Base-by-base conservation (phyloP, 2,797 vertebrate genomes). In the Lates japonicus region DNA sequence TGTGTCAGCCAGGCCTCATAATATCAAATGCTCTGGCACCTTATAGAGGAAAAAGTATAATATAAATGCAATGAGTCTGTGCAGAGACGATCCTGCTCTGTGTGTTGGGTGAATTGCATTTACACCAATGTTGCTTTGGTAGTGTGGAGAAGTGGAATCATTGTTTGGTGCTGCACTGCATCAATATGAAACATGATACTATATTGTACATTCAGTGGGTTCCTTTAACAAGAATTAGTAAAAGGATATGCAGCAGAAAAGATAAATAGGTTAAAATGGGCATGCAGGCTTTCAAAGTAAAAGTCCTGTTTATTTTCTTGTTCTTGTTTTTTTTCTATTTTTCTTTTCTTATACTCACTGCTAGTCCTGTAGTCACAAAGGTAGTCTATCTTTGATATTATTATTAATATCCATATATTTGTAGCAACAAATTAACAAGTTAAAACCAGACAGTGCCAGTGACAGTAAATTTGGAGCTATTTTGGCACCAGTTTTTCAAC, bases 11-110 rank as follows among this genome's bases (percentile, higher is more conserved):
- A 58, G 44, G 82, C 67, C 74, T 70, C 71, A 78, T 84, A 76
- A 82, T 79, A 85, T 88, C 73, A 85, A 86, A 74, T 69, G 70
- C 83, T 80, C 55, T 80, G 80, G 85, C 82, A 89, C 82, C 65
- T 64, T 64, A 72, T 1, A 72, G 82, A 61, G 63, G 54, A 67
- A 78, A 66, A 60, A 74, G 64, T 54, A 62, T 74, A 55, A 83
- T 80, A 87, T 74, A 80, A 88, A 90, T 74, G 78, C 84, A 87
- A 85, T 49, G 70, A 76, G 63, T 17, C 68, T 76, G 64, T 58
- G 77, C 78, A 83, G 20, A 81, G 52, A 76, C 42, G 41, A 19
- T 58, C 58, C 61, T 41, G 5, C 74, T 83, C 33, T 49, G 71
- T 60, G 62, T 72, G 57, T 65, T 71, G 12, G 71, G 31, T 66